phyloP scores from a whole-genome alignment of 2,888 invertebrate species.

The Tenodera sinensis region DNA sequence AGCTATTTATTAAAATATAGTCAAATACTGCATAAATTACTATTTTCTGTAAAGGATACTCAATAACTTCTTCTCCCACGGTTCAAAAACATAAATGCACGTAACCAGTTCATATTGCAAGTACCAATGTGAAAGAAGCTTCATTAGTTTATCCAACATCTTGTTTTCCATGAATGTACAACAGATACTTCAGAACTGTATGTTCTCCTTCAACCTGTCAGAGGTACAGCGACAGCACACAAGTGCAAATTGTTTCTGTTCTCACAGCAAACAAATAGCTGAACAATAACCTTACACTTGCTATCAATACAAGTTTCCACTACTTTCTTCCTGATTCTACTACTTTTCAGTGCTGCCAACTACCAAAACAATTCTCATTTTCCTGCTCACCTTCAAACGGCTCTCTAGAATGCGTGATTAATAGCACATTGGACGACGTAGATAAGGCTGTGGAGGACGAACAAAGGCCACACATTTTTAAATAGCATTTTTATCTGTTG shows the following conservation, averaged over 20 bases:
- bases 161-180: not conserved
- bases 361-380: too few relatives aligned
- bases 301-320: not conserved
- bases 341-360: not conserved
- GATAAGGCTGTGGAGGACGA: too few relatives aligned
- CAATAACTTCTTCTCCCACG: conserved; percentile 48
- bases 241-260: too few relatives aligned
- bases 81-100: conserved; percentile 50
- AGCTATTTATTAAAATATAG: too few relatives aligned
- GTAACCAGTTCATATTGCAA: conserved; percentile 49
- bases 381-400: too few relatives aligned
- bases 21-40: not conserved
- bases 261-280: not conserved
- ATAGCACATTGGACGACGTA: too few relatives aligned
- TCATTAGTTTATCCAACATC: not conserved
- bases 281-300: not conserved
- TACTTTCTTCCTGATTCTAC: not conserved
- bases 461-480: too few relatives aligned
- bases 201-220: too few relatives aligned
- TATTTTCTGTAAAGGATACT: conserved; percentile 39
- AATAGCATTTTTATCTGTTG: too few relatives aligned
- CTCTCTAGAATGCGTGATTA: too few relatives aligned
- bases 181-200: too few relatives aligned
- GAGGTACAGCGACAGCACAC: too few relatives aligned
- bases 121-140: conserved; percentile 38